A percentile compares a stretch with the other conserved stretches of the same genome.
Evolutionary conservation across 2,797 vertebrate species (phyloP).

Genomic region (Urophycis tenuis): DNA sequence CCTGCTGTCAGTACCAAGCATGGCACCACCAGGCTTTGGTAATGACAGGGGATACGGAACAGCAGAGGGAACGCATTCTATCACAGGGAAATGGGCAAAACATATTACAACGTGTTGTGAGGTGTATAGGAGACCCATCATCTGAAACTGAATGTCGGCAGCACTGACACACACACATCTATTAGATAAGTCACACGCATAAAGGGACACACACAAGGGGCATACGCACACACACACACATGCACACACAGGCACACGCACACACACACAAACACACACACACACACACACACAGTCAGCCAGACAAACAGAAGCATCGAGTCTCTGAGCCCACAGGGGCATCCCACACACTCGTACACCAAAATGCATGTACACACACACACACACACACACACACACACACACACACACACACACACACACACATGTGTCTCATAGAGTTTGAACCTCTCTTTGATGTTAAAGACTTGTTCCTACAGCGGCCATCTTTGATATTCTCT

Average conservation of each 20-base stretch:
- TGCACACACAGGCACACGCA: background rate
- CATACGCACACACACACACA: conserved; percentile 7
- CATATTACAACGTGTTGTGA: too few relatives aligned
- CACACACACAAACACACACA: conserved; percentile 27
- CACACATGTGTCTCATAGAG: background rate
- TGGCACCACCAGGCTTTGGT: too few relatives aligned
- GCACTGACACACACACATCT: conserved; percentile 23
- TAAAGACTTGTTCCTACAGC: background rate
- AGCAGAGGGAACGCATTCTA: too few relatives aligned
- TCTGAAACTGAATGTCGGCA: too few relatives aligned
- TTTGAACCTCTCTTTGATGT: background rate
- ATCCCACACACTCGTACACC: conserved; percentile 30
- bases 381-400: conserved; percentile 16
- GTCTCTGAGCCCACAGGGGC: conserved; percentile 62
- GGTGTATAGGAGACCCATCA: too few relatives aligned
- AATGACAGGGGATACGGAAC: too few relatives aligned
- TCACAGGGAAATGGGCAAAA: too few relatives aligned
- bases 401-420: background rate
- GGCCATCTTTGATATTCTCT: background rate
- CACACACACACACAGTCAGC: conserved; percentile 42
- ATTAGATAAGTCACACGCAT: too few relatives aligned
- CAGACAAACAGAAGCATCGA: conserved; percentile 72
- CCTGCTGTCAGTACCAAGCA: too few relatives aligned
- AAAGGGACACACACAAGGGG: conserved; percentile 7
- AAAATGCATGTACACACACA: conserved; percentile 23